A percentile compares a stretch with the other conserved stretches of the same genome.
phyloP scores from a whole-genome alignment of 2,888 invertebrate genomes.

The Drosophila meridiana region DNA sequence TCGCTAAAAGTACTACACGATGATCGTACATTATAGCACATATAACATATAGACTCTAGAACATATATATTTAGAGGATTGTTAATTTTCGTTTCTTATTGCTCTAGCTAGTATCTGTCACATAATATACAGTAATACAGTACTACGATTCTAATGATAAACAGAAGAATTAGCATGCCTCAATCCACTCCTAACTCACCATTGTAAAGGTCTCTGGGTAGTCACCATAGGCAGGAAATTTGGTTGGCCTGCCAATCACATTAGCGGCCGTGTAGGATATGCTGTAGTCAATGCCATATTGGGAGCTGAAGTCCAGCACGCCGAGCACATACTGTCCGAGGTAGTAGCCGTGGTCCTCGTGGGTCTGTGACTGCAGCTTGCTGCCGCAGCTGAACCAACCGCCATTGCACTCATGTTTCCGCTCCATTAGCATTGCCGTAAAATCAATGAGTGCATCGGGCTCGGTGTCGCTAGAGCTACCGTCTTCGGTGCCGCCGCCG shows the following conservation, averaged over 20 bases:
- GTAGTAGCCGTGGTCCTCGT: constrained; percentile 60
- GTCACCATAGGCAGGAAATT: constrained; percentile 96
- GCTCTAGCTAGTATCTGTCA: background rate
- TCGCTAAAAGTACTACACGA: constrained; percentile 71
- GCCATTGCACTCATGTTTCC: constrained; percentile 30
- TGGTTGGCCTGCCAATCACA: constrained; percentile 92
- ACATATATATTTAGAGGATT: no score
- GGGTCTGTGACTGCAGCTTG: constrained; percentile 40
- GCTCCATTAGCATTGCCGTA: constrained; percentile 55
- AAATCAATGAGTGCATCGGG: constrained; percentile 74
- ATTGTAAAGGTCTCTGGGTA: constrained; percentile 95
- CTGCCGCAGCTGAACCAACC: constrained; percentile 41
- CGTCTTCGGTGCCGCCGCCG: constrained; percentile 40
- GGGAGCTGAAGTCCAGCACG: constrained; percentile 94
- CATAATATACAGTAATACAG: background rate
- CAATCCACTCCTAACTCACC: constrained; percentile 86
- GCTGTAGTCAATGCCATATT: constrained; percentile 94
- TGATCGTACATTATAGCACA: no score
- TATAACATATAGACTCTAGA: no score
- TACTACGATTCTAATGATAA: background rate
- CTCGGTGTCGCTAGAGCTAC: constrained; percentile 53
- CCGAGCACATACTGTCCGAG: constrained; percentile 92
- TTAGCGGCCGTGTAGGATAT: constrained; percentile 95
- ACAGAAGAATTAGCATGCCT: background rate
- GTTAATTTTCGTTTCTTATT: no score